Conservation (phyloP, 2,888 invertebrate genomes). For the Quadroppia sp. region DNA sequence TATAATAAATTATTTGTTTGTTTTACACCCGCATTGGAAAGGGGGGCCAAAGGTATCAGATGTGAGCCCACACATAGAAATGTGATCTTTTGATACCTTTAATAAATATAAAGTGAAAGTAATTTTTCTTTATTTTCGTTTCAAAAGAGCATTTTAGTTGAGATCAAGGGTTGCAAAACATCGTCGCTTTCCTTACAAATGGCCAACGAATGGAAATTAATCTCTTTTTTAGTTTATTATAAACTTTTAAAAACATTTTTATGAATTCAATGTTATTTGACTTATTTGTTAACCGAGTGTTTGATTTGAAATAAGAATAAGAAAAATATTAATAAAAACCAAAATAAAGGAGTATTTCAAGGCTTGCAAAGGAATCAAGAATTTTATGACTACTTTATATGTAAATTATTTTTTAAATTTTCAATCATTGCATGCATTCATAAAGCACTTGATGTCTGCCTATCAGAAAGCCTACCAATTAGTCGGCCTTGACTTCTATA, state of each 20-base stretch:
- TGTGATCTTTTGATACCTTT: neutral
- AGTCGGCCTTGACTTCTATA: slow-evolving; percentile 26
- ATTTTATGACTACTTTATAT: too few species aligned
- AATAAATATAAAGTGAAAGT: slow-evolving; percentile 28
- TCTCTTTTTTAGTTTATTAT: neutral
- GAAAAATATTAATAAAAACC: too few species aligned
- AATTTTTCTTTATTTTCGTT: slow-evolving; percentile 28
- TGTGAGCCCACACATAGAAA: slow-evolving; percentile 3
- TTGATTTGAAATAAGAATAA: neutral
- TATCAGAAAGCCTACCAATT: neutral
- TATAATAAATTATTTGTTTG: slow-evolving; percentile 21
- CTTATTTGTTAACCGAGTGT: neutral
- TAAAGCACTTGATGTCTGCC: neutral
- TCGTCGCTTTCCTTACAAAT: neutral
- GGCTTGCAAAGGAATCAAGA: too few species aligned
- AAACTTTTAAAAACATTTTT: neutral
- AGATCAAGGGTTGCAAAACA: neutral
- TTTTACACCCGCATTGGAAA: neutral
- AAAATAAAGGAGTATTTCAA: too few species aligned
- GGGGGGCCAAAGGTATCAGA: neutral
- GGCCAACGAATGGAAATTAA: neutral
- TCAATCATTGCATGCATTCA: neutral
- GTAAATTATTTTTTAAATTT: neutral
- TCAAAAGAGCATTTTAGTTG: neutral
- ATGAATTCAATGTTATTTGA: neutral